These are phyloP conservation scores for Erannis defoliaria DNA, from an alignment of 2,888 invertebrate genomes.

Conservation along the genomic window DNA sequence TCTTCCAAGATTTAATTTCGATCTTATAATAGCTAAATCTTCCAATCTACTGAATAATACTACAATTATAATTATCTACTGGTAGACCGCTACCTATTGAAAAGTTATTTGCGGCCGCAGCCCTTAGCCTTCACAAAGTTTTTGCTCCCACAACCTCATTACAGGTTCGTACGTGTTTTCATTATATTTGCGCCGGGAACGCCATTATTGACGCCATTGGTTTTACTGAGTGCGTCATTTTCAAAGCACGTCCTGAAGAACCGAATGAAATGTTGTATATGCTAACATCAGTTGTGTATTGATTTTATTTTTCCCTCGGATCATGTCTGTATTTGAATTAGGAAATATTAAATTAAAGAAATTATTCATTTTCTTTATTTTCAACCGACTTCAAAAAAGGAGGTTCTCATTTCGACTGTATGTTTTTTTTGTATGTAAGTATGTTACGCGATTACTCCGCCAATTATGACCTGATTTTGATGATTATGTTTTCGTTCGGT, in stretches of 20 bases:
- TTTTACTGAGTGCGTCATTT: slow-evolving; percentile 38
- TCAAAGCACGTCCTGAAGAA: slow-evolving; percentile 13
- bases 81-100: slow-evolving; percentile 4
- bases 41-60: slow-evolving; percentile 3
- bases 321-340: neutral
- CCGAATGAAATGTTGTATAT: neutral
- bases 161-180: slow-evolving; percentile 62
- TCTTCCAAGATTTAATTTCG: no score
- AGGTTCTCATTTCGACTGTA: no score
- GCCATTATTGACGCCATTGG: slow-evolving; percentile 50
- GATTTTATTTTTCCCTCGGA: neutral
- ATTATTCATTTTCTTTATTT: no score
- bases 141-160: slow-evolving; percentile 64
- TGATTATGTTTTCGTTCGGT: no score
- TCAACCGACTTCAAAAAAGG: no score
- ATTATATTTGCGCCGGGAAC: slow-evolving; percentile 51
- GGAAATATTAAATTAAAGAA: no score
- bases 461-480: no score
- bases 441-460: no score
- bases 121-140: slow-evolving; percentile 29
- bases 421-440: no score
- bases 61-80: slow-evolving; percentile 1
- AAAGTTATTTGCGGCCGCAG: slow-evolving; percentile 32
- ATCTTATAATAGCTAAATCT: no score
- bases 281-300: neutral